Conservation (phyloP, 2,888 invertebrate species). For the Ctenicera cuprea region DNA sequence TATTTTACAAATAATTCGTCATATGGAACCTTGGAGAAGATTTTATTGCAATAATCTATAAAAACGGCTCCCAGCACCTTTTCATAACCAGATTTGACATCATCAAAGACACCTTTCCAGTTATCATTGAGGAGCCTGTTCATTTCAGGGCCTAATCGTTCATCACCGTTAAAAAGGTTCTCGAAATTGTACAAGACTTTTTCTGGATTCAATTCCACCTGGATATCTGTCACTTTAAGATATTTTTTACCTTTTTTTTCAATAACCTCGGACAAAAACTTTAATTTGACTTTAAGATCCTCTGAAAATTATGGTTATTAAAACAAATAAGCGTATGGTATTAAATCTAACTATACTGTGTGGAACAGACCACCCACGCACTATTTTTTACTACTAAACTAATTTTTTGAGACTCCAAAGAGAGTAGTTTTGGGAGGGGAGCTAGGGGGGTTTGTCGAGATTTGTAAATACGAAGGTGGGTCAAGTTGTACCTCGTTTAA, state of each 20-base stretch:
- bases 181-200: slow-evolving; percentile 78
- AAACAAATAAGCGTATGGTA: no score
- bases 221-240: not conserved
- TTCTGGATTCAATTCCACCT: slow-evolving; percentile 76
- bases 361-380: no score
- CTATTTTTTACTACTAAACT: no score
- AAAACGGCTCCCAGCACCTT: slow-evolving; percentile 72
- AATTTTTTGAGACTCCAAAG: no score
- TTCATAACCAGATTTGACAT: slow-evolving; percentile 79
- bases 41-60: not conserved
- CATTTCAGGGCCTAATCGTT: not conserved
- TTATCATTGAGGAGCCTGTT: slow-evolving; percentile 70
- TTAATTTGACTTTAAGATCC: no score
- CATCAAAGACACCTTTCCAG: slow-evolving; percentile 64
- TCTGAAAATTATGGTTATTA: no score
- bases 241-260: not conserved
- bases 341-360: no score
- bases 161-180: slow-evolving; percentile 4
- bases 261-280: no score
- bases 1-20: slow-evolving; percentile 18
- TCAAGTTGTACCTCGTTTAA: no score
- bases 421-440: no score
- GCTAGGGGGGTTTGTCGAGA: no score
- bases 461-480: no score
- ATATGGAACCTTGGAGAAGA: slow-evolving; percentile 25